Percentiles rank a stretch among this genome's conserved stretches.
Conservation (phyloP, 2,113 vertebrate species). For the Budorcas taxicolor region DNA sequence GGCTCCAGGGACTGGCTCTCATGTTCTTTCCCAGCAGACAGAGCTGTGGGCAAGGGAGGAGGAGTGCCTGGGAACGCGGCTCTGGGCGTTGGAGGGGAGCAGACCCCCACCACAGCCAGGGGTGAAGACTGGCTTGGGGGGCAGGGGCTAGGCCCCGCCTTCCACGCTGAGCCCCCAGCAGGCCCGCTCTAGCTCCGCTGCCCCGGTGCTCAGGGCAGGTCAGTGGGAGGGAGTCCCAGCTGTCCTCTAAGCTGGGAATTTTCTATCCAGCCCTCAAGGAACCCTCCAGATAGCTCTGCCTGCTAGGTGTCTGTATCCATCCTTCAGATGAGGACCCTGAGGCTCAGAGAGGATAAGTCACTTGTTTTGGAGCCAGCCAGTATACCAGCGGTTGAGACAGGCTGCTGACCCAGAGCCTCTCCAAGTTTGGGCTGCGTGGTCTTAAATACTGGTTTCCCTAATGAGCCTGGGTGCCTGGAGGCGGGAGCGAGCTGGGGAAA, state of each 20-base stretch:
- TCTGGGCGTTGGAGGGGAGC: not conserved
- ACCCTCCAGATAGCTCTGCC: not conserved
- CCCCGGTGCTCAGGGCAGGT: not conserved
- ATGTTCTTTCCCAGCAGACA: not conserved
- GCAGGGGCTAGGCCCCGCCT: not conserved
- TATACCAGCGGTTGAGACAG: not conserved
- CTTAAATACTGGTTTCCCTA: not conserved
- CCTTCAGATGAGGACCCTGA: not conserved
- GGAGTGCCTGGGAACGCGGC: accelerated
- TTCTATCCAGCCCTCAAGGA: not conserved
- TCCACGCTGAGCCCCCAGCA: not conserved
- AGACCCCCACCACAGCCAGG: accelerated
- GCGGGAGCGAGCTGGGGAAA: not conserved
- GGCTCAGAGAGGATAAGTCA: not conserved
- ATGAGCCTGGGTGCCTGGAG: not conserved
- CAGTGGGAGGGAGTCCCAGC: not conserved
- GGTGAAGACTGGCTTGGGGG: not conserved
- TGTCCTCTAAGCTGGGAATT: not conserved
- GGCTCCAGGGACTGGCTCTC: constrained; percentile 24
- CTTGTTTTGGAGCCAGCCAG: not conserved
- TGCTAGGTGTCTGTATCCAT: not conserved
- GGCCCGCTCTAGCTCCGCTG: accelerated
- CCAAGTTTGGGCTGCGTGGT: accelerated
- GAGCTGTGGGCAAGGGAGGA: not conserved
- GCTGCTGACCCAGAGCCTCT: not conserved